These are phyloP conservation scores for Diadegma fenestrale DNA, from an alignment of 2,888 invertebrate species.

Conservation along the genomic window DNA sequence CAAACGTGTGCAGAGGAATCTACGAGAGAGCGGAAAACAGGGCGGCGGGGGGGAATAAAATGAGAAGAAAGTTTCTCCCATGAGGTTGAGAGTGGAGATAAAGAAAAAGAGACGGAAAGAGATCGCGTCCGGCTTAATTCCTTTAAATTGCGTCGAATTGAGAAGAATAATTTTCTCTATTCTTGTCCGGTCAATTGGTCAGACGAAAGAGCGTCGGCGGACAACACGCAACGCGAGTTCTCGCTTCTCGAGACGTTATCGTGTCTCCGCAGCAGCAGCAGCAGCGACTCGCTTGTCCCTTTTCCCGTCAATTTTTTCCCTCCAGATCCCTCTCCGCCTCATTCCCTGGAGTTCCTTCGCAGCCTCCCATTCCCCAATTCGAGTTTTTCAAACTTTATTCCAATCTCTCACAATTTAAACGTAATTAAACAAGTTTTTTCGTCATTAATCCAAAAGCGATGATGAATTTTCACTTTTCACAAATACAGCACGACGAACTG, in stretches of 20 bases:
- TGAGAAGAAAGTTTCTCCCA: slow-evolving; percentile 43
- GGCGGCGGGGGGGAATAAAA: slow-evolving; percentile 1
- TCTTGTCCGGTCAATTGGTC: slow-evolving; percentile 80
- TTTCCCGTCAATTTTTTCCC: not conserved
- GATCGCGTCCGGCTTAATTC: slow-evolving; percentile 77
- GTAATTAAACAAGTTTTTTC: not conserved
- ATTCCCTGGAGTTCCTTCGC: not conserved
- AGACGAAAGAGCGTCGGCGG: slow-evolving; percentile 69
- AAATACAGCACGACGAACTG: no score
- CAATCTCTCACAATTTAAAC: not conserved
- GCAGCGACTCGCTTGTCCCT: not conserved
- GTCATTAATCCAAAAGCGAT: not conserved
- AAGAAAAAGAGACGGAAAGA: slow-evolving; percentile 43
- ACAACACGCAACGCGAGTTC: slow-evolving; percentile 53
- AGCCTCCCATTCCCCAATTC: not conserved
- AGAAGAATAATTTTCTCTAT: slow-evolving; percentile 82
- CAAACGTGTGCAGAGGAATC: slow-evolving; percentile 17
- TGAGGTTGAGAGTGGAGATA: not conserved
- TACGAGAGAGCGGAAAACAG: slow-evolving; percentile 24
- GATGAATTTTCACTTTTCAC: not conserved
- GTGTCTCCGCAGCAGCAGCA: not conserved
- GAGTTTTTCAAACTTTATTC: not conserved
- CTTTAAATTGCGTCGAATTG: slow-evolving; percentile 82
- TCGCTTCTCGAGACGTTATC: slow-evolving; percentile 43
- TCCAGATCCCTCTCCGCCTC: not conserved